phyloP scores from a whole-genome alignment of 2,888 invertebrate genomes.

The Molanna angustata region DNA sequence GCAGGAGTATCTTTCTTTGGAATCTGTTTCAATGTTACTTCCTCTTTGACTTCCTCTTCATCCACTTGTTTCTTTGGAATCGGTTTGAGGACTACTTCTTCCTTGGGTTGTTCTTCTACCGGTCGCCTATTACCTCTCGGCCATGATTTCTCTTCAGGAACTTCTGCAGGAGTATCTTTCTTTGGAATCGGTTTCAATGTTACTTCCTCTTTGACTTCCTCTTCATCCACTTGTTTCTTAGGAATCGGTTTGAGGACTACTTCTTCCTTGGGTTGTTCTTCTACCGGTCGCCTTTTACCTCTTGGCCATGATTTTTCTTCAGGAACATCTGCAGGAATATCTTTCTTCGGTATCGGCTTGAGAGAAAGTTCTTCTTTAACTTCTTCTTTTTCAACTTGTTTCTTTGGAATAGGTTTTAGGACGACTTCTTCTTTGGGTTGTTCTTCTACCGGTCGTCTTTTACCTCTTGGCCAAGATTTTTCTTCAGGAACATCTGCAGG shows the following conservation, averaged over 20 bases:
- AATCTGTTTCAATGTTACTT: constrained; percentile 20
- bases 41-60: constrained; percentile 40
- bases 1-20: constrained; percentile 39
- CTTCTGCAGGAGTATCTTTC: constrained; percentile 38
- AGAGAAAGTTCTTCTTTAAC: constrained; percentile 40
- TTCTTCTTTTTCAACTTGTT: constrained; percentile 43
- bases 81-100: constrained; percentile 47
- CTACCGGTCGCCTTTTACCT: constrained; percentile 38
- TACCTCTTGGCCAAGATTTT: constrained; percentile 30
- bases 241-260: constrained; percentile 41
- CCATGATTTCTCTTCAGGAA: constrained; percentile 37
- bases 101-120: constrained; percentile 39
- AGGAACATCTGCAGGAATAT: constrained; percentile 29
- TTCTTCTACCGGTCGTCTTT: constrained; percentile 37
- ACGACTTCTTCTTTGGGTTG: constrained; percentile 39
- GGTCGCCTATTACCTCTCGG: constrained; percentile 37
- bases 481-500: constrained; percentile 32
- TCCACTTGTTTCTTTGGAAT: constrained; percentile 37
- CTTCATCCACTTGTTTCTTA: constrained; percentile 37
- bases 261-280: constrained; percentile 35
- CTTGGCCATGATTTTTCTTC: constrained; percentile 38
- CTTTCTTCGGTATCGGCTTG: constrained; percentile 40
- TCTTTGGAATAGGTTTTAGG: constrained; percentile 43
- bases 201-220: constrained; percentile 39
- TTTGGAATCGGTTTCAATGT: constrained; percentile 38